Percentiles rank a stretch among this genome's conserved stretches.
Conservation (phyloP, 2,113 vertebrate species). For the Lepisosteus oculatus region DNA sequence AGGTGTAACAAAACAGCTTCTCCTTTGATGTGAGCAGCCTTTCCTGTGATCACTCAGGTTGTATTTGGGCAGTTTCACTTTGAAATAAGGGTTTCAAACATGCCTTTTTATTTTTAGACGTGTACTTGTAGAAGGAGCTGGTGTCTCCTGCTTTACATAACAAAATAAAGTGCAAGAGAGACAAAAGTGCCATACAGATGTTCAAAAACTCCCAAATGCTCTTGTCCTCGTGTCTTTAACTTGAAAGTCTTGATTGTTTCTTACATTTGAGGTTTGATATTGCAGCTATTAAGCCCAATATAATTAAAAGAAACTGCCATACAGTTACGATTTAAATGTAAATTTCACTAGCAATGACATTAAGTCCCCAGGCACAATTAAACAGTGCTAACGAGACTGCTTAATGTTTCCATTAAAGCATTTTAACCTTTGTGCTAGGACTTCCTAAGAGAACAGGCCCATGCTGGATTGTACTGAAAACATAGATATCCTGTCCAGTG, state of each 20-base stretch:
- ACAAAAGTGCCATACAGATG: too few species aligned
- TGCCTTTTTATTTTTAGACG: neutral
- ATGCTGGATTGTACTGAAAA: neutral
- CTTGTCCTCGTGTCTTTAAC: too few species aligned
- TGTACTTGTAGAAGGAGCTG: neutral
- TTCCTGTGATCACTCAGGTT: neutral
- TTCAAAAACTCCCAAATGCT: too few species aligned
- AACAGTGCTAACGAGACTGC: slow-evolving; percentile 4
- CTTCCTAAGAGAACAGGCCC: slow-evolving; percentile 11
- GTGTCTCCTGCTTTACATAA: too few species aligned
- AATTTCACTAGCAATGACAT: neutral
- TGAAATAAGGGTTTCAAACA: neutral
- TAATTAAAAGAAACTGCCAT: too few species aligned
- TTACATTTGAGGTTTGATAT: too few species aligned
- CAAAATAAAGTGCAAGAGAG: too few species aligned
- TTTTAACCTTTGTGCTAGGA: neutral
- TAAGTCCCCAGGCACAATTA: neutral
- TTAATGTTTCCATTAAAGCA: neutral
- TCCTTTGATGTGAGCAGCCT: too few species aligned
- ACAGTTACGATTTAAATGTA: neutral
- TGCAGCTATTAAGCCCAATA: too few species aligned
- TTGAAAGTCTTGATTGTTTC: too few species aligned
- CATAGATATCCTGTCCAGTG: neutral
- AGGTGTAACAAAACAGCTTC: neutral
- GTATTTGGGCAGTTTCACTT: too few species aligned